Percentiles rank a stretch among this genome's conserved stretches.
Conservation (phyloP, 2,113 vertebrate species). For the Brachypodius melanocephalos region DNA sequence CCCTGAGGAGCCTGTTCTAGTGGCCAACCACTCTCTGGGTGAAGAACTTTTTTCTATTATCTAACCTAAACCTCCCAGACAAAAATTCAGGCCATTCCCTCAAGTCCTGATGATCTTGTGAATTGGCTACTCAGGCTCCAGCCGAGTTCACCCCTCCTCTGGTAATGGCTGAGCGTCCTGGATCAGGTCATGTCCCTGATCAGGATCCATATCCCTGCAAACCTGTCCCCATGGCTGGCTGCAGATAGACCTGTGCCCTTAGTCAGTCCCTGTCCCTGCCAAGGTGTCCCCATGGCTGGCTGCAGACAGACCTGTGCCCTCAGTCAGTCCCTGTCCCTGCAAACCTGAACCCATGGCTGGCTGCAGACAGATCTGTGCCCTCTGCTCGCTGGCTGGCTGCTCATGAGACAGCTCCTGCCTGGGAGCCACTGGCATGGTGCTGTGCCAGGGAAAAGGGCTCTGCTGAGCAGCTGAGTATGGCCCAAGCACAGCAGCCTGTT, state of each 20-base stretch:
- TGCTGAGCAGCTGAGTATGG: background rate
- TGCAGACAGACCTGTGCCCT: background rate
- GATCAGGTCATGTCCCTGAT: background rate
- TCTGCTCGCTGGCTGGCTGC: rapidly evolving
- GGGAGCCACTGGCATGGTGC: background rate
- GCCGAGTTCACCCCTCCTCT: background rate
- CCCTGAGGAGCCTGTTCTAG: background rate
- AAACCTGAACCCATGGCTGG: background rate
- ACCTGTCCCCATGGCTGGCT: rapidly evolving
- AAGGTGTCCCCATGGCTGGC: rapidly evolving
- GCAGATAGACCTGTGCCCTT: background rate
- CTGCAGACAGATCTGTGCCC: background rate
- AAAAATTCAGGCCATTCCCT: background rate
- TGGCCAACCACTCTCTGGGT: background rate
- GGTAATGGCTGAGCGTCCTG: background rate
- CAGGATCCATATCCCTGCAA: background rate
- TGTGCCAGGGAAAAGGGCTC: background rate
- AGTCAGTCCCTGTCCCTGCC: background rate
- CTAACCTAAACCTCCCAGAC: background rate
- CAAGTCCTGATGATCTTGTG: background rate
- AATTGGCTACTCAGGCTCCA: background rate
- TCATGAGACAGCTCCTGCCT: rapidly evolving
- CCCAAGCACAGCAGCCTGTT: background rate
- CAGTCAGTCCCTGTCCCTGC: background rate
- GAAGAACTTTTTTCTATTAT: background rate